A percentile compares a stretch with the other conserved stretches of the same genome.
phyloP scores from a whole-genome alignment of 2,888 invertebrate genomes.

The Neria commutata region DNA sequence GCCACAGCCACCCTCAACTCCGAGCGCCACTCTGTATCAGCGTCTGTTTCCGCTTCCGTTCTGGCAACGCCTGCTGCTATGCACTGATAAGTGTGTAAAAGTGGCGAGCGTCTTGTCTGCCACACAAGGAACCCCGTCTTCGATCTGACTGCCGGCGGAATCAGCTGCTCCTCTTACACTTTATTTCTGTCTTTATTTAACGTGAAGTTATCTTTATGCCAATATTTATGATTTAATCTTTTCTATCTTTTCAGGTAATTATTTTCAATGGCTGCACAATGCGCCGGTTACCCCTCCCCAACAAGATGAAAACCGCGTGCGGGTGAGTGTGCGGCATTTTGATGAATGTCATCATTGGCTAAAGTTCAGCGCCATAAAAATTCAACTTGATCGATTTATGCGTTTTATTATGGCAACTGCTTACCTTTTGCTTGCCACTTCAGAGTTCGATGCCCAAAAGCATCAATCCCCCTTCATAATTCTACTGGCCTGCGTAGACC shows the following conservation, averaged over 20 bases:
- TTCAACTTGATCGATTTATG: neutral
- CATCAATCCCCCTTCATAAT: no score
- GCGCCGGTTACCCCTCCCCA: neutral
- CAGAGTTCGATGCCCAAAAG: no score
- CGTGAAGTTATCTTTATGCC: no score
- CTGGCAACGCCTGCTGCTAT: neutral
- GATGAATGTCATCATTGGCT: neutral
- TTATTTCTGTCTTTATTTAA: no score
- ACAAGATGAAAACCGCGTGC: neutral
- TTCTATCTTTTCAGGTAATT: slow-evolving; percentile 1
- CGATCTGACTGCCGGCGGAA: neutral
- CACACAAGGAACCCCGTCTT: no score
- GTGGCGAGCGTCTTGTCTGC: neutral
- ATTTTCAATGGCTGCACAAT: neutral
- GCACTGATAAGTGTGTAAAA: neutral
- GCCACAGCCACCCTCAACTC: no score
- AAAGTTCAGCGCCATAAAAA: neutral
- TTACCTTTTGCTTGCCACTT: no score
- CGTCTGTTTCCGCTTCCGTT: neutral
- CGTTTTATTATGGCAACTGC: neutral
- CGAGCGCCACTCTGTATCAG: no score
- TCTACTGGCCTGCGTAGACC: no score
- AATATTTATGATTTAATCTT: neutral
- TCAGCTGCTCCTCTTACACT: neutral
- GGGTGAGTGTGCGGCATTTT: neutral